Evolutionary conservation across 2,797 vertebrate genomes (phyloP).

Genomic region (Podarcis siculus): DNA sequence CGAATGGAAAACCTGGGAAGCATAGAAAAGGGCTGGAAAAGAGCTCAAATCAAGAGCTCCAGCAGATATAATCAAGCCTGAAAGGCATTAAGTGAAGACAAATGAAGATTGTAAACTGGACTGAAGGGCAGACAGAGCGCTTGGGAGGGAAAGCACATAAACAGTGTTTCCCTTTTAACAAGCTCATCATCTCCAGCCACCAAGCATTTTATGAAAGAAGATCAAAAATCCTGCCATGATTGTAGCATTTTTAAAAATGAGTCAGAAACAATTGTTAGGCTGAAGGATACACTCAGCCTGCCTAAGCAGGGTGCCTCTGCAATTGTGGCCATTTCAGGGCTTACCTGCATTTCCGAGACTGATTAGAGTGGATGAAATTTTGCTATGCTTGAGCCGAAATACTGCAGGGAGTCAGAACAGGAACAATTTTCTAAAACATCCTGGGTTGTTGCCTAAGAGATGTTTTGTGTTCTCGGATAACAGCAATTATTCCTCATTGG

Average conservation of each 20-base stretch:
- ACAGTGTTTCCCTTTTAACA: conserved; percentile 30
- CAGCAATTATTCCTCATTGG: neutral
- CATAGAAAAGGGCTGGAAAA: conserved; percentile 1
- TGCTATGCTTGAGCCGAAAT: neutral
- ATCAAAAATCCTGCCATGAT: accelerated
- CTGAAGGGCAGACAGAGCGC: conserved; percentile 22
- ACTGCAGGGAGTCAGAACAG: neutral
- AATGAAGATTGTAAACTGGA: conserved; percentile 38
- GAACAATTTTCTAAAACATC: neutral
- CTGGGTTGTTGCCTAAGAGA: neutral
- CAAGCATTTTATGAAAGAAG: accelerated
- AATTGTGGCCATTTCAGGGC: neutral
- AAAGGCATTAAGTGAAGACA: conserved; percentile 55
- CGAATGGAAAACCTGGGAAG: neutral
- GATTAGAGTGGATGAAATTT: conserved; percentile 1
- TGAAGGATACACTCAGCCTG: accelerated
- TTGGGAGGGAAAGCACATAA: conserved; percentile 41
- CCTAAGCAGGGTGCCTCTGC: accelerated
- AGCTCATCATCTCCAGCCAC: conserved; percentile 17
- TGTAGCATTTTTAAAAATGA: accelerated
- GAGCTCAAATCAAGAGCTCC: conserved; percentile 54
- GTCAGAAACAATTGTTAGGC: neutral
- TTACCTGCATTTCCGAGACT: neutral
- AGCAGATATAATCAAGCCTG: conserved; percentile 55
- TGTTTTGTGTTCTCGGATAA: accelerated